Base-by-base conservation (phyloP, 2,113 vertebrate genomes). In the Leptobrachium leishanense region DNA sequence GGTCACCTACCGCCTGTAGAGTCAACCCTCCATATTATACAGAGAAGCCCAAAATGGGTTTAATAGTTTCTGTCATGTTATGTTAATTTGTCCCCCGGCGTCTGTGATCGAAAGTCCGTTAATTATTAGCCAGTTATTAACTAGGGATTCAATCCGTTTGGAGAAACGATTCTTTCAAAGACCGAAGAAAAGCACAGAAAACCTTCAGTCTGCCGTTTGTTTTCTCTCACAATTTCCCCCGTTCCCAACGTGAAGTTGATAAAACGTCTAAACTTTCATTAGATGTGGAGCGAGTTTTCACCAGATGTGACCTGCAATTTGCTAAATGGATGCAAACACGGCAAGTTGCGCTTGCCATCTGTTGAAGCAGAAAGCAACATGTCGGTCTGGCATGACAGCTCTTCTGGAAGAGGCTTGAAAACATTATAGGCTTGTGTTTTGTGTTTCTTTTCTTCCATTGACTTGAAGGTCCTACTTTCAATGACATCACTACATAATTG, bases 291-390 rank as follows among this genome's bases (percentile, higher is more conserved):
- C 73, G 85, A 88, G 88, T 82, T 89, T 85, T 82, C 85, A 84
- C 89, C 93, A 95, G 93, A 94, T 94, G 93, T 92, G 87, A 88
- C 88, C 90, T 84, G 88, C 87, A 86, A 87, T 94, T 95, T 90
- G 89, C 88, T 85, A 87, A 89, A 89, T 84, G 85, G 83, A 93
- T 81, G 59, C 81, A 87, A 92, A 90, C 82, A 85, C 84, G 82
- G 87, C 80, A 87, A 92, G 91, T 84, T 83, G 85, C 87, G 74
- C 86, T 84, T 88, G 81, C 94, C 94, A 93, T 94, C 94, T 96
- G 94, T 92, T 90, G 88, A 86, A 86, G 75, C 78, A 85, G 87
- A 90, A 89, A 90, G 86, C 89, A 88, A 84, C 82, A 85, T 86
- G 85, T 81, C 81, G 66, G 85, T 76, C 84, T 90, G 84, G 83